Percentiles rank a stretch among this genome's conserved stretches.
These are phyloP conservation scores for Neelides folsomi DNA, from an alignment of 2,888 invertebrate genomes.

Conservation along the genomic window DNA sequence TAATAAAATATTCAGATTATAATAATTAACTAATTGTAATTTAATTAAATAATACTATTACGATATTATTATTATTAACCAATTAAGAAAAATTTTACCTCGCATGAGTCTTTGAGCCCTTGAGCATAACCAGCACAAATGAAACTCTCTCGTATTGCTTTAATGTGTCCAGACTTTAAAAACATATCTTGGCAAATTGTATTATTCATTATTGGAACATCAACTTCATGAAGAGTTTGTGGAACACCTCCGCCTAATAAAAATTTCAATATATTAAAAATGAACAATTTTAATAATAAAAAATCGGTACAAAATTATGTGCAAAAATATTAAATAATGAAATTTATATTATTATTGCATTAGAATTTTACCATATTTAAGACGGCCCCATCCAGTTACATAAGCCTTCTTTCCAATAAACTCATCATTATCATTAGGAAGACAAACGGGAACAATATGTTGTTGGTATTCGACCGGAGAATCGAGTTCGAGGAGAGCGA, in stretches of 20 bases:
- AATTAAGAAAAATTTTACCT: conserved; percentile 47
- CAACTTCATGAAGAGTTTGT: conserved; percentile 73
- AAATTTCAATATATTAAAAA: conserved; percentile 3
- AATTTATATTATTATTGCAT: not conserved
- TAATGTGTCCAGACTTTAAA: conserved; percentile 73
- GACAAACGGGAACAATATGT: conserved; percentile 83
- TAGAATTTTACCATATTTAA: conserved; percentile 58
- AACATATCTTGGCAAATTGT: conserved; percentile 88
- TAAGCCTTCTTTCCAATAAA: conserved; percentile 75
- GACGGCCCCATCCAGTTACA: conserved; percentile 83
- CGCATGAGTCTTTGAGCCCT: conserved; percentile 83
- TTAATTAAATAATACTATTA: conserved; percentile 1
- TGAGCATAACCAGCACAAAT: conserved; percentile 85
- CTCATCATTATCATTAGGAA: conserved; percentile 62
- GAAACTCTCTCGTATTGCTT: conserved; percentile 73
- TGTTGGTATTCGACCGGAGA: conserved; percentile 66
- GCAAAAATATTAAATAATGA: not conserved
- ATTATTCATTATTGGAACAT: conserved; percentile 83
- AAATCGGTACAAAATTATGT: not conserved
- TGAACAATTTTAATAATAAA: too few species aligned
- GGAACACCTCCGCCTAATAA: conserved; percentile 64
- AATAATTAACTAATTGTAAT: too few species aligned
- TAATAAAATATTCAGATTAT: not conserved
- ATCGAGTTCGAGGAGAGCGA: conserved; percentile 74
- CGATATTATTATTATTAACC: not conserved